Base-by-base conservation (phyloP, 2,113 vertebrate genomes). In the Oncorhynchus mykiss region DNA sequence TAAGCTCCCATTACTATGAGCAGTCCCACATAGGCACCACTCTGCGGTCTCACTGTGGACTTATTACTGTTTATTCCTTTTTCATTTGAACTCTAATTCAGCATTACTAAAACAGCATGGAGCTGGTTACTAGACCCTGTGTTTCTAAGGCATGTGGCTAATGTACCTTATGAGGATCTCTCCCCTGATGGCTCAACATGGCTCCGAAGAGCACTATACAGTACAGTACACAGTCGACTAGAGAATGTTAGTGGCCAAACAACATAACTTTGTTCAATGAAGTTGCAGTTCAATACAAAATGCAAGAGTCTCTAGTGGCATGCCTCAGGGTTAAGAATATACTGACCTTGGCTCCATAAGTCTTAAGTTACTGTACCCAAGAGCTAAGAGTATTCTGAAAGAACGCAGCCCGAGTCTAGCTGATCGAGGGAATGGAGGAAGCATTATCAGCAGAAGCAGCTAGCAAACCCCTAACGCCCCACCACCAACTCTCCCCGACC, bases 61-160 rank as follows among this genome's bases (percentile, higher is more conserved):
- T 70, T 24, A 88, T 75, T 75, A 25, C 83, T 80, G 85, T 86
- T 85, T 83, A 88, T 89, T 86, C 67, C 74, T 51, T 22, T 80
- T 75, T 80, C 57, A 73, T 80, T 87, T 82, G 76, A 82, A 80
- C 81, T 81, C 70, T 73, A 85, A 89, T 88, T 85, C 74, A 29
- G 45, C 49, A 0, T 82, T 68, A 85, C 71, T 20, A 76, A 77
- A 89, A 82, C 74, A 77, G 75, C 51, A 65, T 31, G 65, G 12
- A 48, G 70, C 72, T 68, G 8, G 65, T 65, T 67, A 51, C 34
- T 25, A 78, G 80, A 76, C 39, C 64, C 31, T 27, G 66, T 45
- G 7, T 16, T 13, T 62, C 29, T 76, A 1, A 82, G 31, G 67
- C 20, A 45, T 73, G 80, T 77, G 78, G 73, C 67, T 82, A 87